phyloP scores from a whole-genome alignment of 92 coral and sea anemone species.

The Phenganax stokvisi region DNA sequence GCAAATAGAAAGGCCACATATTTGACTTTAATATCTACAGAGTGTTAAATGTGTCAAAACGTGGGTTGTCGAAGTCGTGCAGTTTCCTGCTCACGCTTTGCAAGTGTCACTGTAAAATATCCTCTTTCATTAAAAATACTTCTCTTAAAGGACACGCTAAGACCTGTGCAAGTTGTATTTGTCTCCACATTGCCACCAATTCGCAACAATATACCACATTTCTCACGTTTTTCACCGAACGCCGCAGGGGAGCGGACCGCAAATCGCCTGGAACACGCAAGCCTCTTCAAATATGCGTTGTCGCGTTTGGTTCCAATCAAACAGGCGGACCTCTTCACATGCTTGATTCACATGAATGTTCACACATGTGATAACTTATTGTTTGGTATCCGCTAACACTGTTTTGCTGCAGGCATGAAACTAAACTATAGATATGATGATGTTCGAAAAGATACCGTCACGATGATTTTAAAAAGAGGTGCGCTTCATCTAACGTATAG shows the following conservation, averaged over 20 bases:
- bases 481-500: background rate
- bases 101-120: conserved; percentile 14
- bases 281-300: conserved; percentile 21
- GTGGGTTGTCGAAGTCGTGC: conserved; percentile 39
- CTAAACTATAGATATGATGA: background rate
- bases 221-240: conserved; percentile 30
- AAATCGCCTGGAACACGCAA: conserved; percentile 2
- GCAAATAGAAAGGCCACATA: conserved; percentile 41
- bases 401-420: conserved; percentile 4
- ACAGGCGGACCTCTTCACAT: background rate
- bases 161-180: conserved; percentile 13
- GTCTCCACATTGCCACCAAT: conserved; percentile 2
- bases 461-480: background rate
- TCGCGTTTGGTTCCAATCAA: conserved; percentile 28
- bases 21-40: conserved; percentile 37
- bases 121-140: conserved; percentile 25
- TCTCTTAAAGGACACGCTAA: conserved; percentile 14
- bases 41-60: conserved; percentile 40
- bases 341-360: conserved; percentile 8
- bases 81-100: conserved; percentile 24
- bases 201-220: conserved; percentile 33
- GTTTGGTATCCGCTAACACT: background rate
- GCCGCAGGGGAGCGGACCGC: conserved; percentile 22
- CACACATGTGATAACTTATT: background rate
- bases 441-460: background rate